Evolutionary conservation across 2,797 vertebrate genomes (phyloP).

Genomic region (Leptatherina wallacei): DNA sequence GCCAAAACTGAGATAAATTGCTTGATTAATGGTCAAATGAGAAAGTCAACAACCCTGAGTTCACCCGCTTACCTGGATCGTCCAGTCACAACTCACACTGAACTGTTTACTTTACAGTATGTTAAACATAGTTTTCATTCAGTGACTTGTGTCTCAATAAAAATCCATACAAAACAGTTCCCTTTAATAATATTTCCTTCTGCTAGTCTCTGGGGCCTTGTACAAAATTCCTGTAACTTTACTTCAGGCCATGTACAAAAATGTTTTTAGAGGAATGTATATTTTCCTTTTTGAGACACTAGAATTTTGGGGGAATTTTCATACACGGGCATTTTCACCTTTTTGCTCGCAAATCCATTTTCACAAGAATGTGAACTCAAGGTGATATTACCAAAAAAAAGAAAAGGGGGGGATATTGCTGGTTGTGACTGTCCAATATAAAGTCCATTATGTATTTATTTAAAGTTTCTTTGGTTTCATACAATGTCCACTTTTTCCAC

Average conservation of each 20-base stretch:
- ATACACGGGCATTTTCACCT: too few relatives aligned
- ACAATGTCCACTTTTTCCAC: too few relatives aligned
- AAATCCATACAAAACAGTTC: slow-evolving; percentile 55
- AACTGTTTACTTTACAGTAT: slow-evolving; percentile 15
- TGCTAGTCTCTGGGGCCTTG: slow-evolving; percentile 26
- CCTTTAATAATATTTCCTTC: slow-evolving; percentile 30
- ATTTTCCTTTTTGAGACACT: too few relatives aligned
- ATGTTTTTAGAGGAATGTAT: too few relatives aligned
- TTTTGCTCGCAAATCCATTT: too few relatives aligned
- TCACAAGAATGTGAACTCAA: too few relatives aligned
- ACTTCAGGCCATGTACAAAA: neutral
- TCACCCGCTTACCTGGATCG: slow-evolving; percentile 35
- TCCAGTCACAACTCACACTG: slow-evolving; percentile 14
- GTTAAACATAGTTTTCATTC: slow-evolving; percentile 28
- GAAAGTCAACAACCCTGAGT: slow-evolving; percentile 13
- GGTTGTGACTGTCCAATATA: too few relatives aligned
- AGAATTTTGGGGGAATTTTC: too few relatives aligned
- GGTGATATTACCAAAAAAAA: too few relatives aligned
- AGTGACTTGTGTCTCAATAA: slow-evolving; percentile 22
- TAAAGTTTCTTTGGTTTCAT: too few relatives aligned
- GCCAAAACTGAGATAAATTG: slow-evolving; percentile 30
- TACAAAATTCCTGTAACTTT: neutral
- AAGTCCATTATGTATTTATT: too few relatives aligned
- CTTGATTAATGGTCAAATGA: slow-evolving; percentile 24
- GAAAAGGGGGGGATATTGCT: too few relatives aligned